Evolutionary conservation across 2,797 vertebrate species (phyloP).

Genomic region (Otus scops): DNA sequence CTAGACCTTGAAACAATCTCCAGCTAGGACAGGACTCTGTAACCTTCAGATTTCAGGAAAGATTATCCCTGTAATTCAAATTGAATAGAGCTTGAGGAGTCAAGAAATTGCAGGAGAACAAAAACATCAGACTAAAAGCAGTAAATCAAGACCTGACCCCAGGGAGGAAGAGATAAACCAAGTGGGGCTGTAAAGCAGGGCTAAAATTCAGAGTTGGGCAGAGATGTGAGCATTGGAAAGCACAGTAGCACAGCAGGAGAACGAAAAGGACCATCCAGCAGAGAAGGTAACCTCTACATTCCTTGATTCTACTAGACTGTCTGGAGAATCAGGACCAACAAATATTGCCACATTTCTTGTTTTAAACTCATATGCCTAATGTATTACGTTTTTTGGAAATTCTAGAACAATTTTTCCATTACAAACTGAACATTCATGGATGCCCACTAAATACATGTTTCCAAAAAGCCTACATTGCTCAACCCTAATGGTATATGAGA

Average conservation of each 20-base stretch:
- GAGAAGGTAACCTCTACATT: not conserved
- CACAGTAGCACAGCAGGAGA: not conserved
- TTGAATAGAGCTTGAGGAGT: not conserved
- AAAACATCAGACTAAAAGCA: conserved; percentile 26
- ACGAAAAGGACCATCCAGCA: not conserved
- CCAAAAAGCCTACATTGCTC: not conserved
- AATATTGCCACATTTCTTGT: not conserved
- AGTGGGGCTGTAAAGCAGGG: not conserved
- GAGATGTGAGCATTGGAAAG: not conserved
- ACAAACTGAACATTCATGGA: not conserved
- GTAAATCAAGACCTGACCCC: not conserved
- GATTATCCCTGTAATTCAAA: not conserved
- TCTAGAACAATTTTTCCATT: not conserved
- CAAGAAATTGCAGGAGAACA: conserved; percentile 16
- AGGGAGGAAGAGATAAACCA: not conserved
- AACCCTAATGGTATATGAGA: not conserved
- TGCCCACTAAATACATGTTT: not conserved
- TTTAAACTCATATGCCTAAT: not conserved
- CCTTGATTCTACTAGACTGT: not conserved
- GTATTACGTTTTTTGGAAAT: not conserved
- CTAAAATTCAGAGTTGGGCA: not conserved
- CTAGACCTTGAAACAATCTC: not conserved
- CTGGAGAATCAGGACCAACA: not conserved
- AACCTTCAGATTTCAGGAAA: conserved; percentile 14
- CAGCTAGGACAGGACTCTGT: not conserved